Base-by-base conservation (phyloP, 2,113 vertebrate species). In the Myodes glareolus region DNA sequence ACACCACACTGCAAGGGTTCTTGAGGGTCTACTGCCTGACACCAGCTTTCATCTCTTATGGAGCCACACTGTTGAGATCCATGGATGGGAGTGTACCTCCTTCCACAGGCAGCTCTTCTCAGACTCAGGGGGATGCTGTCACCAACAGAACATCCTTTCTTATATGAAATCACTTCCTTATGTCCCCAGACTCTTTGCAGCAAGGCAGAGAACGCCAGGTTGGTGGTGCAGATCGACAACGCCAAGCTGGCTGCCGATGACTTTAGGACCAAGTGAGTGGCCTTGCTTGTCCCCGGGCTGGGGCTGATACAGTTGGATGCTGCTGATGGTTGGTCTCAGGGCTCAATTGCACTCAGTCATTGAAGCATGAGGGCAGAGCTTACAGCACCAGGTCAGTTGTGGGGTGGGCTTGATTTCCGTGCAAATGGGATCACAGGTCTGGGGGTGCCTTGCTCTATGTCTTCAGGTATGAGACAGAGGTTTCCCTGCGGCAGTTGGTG, bases 181-280 rank as follows among this genome's bases (percentile, higher is more conserved):
- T 95, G 91, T 47, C 50, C 94, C 52, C 96, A 99, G 99, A 72
- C 98, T 93, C 73, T 97, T 21, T 47, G 97, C 1, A 98, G 98
- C 75, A 97, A 98, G 77, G 96, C 97, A 25, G 97, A 98, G 67
- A 99, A 99, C 0, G 97, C 98, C 97, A 98, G 97, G 95, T 96
- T 98, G 0, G 52, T 99, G 87, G 94, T 99, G 92, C 98, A 99
- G 84, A 99, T 98, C 2, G 99, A 99, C 95, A 99, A 99, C 0
- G 98, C 99, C 33, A 99, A 98, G 97, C 98, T 99, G 98, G 99
- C 99, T 6, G 99, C 99, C 2, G 99, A 99, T 4, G 99, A 99
- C 97, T 99, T 99, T 97, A 99, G 98, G 98, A 98, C 98, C 94
- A 99, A 99, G 99, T 99, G 98, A 99, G 98, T 98, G 70, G 55